Conservation (phyloP, 2,888 invertebrate species). For the Macropis europaea region DNA sequence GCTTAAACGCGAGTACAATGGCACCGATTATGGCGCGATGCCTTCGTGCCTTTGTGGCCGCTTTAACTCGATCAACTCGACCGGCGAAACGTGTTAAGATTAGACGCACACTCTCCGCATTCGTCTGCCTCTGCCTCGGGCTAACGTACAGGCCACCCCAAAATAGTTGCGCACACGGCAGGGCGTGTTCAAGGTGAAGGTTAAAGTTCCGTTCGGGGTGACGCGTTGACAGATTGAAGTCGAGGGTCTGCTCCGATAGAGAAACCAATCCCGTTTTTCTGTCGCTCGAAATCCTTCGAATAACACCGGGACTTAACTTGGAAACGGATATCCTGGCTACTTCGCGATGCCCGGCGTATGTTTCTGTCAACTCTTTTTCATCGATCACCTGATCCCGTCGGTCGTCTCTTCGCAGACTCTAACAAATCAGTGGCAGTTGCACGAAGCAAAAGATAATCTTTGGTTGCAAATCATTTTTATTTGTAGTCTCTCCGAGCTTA, state of each 20-base stretch:
- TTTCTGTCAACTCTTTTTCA: too few relatives aligned
- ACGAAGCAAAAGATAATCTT: too few relatives aligned
- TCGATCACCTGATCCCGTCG: too few relatives aligned
- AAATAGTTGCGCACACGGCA: constrained; percentile 57
- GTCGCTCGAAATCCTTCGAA: not conserved
- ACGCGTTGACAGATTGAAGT: constrained; percentile 49
- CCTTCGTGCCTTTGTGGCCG: constrained; percentile 60
- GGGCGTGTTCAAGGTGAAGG: constrained; percentile 62
- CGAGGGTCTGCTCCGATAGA: constrained; percentile 8
- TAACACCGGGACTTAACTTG: too few relatives aligned
- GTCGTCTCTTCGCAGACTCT: too few relatives aligned
- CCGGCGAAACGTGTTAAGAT: constrained; percentile 46
- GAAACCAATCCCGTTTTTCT: not conserved
- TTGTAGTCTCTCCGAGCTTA: too few relatives aligned
- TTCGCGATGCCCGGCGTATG: too few relatives aligned
- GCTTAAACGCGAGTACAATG: constrained; percentile 64
- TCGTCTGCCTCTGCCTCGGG: constrained; percentile 22
- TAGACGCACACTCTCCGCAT: too few relatives aligned
- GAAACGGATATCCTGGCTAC: too few relatives aligned
- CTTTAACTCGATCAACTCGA: constrained; percentile 66
- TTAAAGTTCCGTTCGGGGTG: constrained; percentile 55
- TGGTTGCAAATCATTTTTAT: too few relatives aligned
- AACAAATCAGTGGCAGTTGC: too few relatives aligned
- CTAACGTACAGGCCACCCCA: constrained; percentile 50
- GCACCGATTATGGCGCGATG: constrained; percentile 57